Conservation (phyloP, 2,113 vertebrate genomes). For the Heteronetta atricapilla region DNA sequence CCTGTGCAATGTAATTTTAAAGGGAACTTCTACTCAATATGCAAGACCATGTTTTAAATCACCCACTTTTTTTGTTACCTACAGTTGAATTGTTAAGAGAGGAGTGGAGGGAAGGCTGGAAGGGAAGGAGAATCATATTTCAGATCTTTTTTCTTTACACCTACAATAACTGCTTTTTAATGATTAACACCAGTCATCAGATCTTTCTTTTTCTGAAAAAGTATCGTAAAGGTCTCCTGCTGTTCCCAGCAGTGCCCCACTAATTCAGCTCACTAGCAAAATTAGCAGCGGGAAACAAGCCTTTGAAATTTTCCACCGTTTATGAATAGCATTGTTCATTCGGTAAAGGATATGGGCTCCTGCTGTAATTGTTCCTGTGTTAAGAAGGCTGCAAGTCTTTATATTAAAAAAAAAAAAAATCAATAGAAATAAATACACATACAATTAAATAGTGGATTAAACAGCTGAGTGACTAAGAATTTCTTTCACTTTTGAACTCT, state of each 20-base stretch:
- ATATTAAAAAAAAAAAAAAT: constrained; percentile 45
- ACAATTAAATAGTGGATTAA: constrained; percentile 71
- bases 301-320: constrained; percentile 77
- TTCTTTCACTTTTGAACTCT: constrained; percentile 59
- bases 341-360: constrained; percentile 61
- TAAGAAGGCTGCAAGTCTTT: constrained; percentile 49
- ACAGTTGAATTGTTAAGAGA: background rate
- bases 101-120: background rate
- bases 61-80: background rate
- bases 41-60: background rate
- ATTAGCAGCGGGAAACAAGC: constrained; percentile 79
- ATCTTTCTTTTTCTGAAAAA: constrained; percentile 64
- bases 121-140: background rate
- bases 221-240: constrained; percentile 70
- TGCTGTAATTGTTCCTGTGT: constrained; percentile 67
- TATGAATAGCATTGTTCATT: constrained; percentile 77
- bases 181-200: constrained; percentile 75
- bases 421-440: constrained; percentile 72
- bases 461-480: constrained; percentile 33
- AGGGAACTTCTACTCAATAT: background rate
- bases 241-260: constrained; percentile 70
- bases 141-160: constrained; percentile 11
- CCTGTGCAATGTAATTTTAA: background rate
- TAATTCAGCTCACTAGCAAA: constrained; percentile 76
- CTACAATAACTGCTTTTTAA: constrained; percentile 54